phyloP scores from a whole-genome alignment of 1,140 invertebrate species.

The Brachionus rotundiformis region DNA sequence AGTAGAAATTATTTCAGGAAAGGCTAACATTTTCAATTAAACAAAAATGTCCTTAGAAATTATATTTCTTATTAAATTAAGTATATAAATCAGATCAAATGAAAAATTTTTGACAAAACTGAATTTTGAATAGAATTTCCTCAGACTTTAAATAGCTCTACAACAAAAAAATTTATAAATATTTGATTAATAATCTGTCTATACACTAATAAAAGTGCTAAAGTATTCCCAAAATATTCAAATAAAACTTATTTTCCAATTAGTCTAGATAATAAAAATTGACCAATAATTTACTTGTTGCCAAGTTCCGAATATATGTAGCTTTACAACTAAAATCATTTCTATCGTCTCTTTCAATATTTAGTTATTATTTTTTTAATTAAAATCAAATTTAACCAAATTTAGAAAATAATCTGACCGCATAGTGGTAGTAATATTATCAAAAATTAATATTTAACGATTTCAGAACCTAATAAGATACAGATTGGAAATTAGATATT shows the following conservation, averaged over 20 bases:
- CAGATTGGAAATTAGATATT: too few species aligned
- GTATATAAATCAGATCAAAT: background rate
- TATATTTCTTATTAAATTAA: background rate
- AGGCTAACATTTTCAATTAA: background rate
- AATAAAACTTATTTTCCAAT: constrained; percentile 4
- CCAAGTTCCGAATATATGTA: background rate
- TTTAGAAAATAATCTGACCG: background rate
- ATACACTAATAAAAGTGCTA: constrained; percentile 9
- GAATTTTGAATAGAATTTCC: background rate
- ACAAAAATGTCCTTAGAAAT: background rate
- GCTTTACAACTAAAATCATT: background rate
- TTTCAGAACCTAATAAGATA: too few species aligned
- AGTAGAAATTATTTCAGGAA: background rate
- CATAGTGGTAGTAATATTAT: background rate
- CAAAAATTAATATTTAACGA: too few species aligned
- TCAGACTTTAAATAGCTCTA: background rate
- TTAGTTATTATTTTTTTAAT: background rate
- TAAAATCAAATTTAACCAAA: background rate
- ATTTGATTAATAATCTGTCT: background rate
- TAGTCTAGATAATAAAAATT: background rate
- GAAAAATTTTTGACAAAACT: background rate
- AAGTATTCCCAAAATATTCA: background rate
- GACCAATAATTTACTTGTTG: background rate
- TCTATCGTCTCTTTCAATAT: background rate
- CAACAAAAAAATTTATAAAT: background rate